A percentile compares a stretch with the other conserved stretches of the same genome.
These are phyloP conservation scores for Caenorhabditis drosophilae DNA, from an alignment of 2,888 invertebrate genomes.

Conservation along the genomic window DNA sequence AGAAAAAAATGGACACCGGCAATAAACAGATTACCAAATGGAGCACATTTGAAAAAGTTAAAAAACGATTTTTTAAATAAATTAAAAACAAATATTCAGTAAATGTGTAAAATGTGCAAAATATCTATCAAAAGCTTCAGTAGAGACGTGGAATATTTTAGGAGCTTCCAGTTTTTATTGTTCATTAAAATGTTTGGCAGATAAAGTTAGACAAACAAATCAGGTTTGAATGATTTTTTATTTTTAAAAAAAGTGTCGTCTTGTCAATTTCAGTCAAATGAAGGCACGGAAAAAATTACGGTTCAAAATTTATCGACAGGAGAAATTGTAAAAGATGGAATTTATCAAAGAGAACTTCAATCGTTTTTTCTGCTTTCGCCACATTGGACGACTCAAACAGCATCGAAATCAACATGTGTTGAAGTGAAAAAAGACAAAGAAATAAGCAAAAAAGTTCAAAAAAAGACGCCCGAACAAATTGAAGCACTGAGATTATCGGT, in stretches of 20 bases:
- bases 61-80: neutral
- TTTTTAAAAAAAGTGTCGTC: too few relatives aligned
- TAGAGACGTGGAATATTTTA: conserved; percentile 15
- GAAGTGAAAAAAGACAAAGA: neutral
- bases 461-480: conserved; percentile 14
- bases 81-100: conserved; percentile 11
- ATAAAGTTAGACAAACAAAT: conserved; percentile 10
- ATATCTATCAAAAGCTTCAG: conserved; percentile 3
- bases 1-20: conserved; percentile 24
- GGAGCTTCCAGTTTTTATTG: conserved; percentile 25
- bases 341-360: conserved; percentile 22
- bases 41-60: conserved; percentile 16
- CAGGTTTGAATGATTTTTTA: neutral
- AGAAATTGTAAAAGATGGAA: conserved; percentile 13
- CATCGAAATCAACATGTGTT: neutral
- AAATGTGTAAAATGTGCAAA: conserved; percentile 30
- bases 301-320: conserved; percentile 26
- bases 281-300: conserved; percentile 19
- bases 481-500: conserved; percentile 5
- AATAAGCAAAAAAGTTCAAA: conserved; percentile 18
- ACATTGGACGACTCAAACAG: conserved; percentile 18
- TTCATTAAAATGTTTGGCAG: conserved; percentile 30
- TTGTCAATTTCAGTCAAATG: conserved; percentile 7
- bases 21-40: conserved; percentile 8
- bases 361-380: conserved; percentile 34